Evolutionary conservation across 2,113 vertebrate species (phyloP), one percentile per base, ranked within the genome.

Genomic region (Callopanchax toddi): DNA sequence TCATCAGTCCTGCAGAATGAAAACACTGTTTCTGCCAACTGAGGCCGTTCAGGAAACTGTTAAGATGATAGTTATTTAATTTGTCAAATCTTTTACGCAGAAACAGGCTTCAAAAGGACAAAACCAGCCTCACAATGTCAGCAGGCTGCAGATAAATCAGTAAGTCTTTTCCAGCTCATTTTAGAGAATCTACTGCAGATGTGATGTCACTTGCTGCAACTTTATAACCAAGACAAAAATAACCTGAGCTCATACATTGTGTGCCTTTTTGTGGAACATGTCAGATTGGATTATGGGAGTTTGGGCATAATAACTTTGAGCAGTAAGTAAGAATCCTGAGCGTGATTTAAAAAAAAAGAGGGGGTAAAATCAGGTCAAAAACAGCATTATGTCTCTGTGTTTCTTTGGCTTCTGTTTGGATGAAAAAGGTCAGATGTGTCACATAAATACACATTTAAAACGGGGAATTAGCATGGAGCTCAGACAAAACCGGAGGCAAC

Each of bases 181-280:
- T 4, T 6, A 60, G 46, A 61, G 36, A 63, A 53, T 60, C 40
- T 44, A 46, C 65, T 66, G 42, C 55, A 74, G 74, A 83, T 64
- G 59, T 62, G 67, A 81, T 67, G 67, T 78, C 83, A 83, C 55
- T 44, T 36, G 29, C 71, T 67, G 60, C 68, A 85, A 76, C 43
- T 67, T 83, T 61, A 83, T 37, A 51, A 55, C 51, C 29, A 21
- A 79, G 77, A 75, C 54, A 17, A 78, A 84, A 82, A 75, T 80
- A 74, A 79, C 74, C 62, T 22, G 2, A 23, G 63, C 52, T 61
- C 17, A 1, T 22, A 57, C 67, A 57, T 66, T 66, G 66, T 56
- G 61, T 53, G 55, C 42, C 53, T 55, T 52, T 55, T 37, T 67
- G 63, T 63, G 39, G 61, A 79, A 83, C 3, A 44, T 76, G 70